Base-by-base conservation (phyloP, 1,140 invertebrate genomes). In the Episyrphus balteatus region DNA sequence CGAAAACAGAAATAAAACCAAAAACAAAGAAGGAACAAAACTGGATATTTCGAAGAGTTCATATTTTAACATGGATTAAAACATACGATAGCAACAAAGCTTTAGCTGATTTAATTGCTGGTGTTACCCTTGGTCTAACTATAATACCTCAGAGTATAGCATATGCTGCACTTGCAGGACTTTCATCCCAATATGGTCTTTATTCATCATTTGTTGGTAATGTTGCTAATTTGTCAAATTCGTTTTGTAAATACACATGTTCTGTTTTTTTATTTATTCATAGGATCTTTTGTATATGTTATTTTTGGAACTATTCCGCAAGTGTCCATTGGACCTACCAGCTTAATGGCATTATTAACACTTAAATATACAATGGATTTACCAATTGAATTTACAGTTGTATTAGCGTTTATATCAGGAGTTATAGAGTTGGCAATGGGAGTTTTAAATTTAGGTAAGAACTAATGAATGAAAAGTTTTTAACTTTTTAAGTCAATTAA, bases 271-370 rank as follows among this genome's bases (percentile, higher is more conserved):
- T 42, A 38, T 31, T 33, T 31, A 38, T 44, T 64, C 64, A 13
- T 66, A 87, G 83, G 88, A 70, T 78, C 84, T 51, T 88, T 95
- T 55, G 70, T 94, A 14, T 97, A 97, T 66, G 73, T 84, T 34
- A 66, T 93, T 47, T 81, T 98, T 55, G 93, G 92, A 6, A 91
- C 88, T 1, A 83, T 91, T 40, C 90, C 84, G 62, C 86, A 95
- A 72, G 84, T 95, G 3, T 92, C 88, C 0, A 89, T 94, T 50
- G 90, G 89, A 21, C 87, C 89, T 0, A 90, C 88, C 0, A 88
- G 86, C 34, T 73, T 93, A 15, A 88, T 92, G 84, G 76, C 88
- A 37, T 70, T 93, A 13, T 51, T 68, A 15, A 85, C 84, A 7
- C 71, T 83, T 39, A 81, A 88, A 55, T 86, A 82, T 50, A 86